These are phyloP conservation scores for Torymus texanus DNA, from an alignment of 2,888 invertebrate genomes.

Conservation along the genomic window DNA sequence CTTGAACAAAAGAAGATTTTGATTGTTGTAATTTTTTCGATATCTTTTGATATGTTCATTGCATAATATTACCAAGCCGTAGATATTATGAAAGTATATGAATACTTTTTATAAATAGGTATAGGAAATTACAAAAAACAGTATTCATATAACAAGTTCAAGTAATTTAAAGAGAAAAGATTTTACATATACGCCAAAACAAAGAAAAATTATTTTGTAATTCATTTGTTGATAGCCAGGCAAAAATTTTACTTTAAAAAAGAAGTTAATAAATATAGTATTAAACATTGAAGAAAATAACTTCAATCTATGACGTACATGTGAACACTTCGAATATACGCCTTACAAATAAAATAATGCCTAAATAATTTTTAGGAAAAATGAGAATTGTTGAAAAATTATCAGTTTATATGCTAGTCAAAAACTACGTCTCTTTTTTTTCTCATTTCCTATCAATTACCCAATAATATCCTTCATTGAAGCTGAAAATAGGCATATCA, in stretches of 20 bases:
- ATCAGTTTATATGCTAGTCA: too few species aligned
- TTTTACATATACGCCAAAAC: not conserved
- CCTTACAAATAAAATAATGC: too few species aligned
- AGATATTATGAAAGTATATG: too few species aligned
- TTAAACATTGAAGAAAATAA: conserved; percentile 3
- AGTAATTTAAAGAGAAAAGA: conserved; percentile 23
- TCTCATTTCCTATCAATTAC: too few species aligned
- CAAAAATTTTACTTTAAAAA: too few species aligned
- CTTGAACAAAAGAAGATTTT: not conserved
- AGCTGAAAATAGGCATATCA: not conserved
- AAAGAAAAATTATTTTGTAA: not conserved
- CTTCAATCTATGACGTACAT: not conserved
- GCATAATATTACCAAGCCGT: too few species aligned
- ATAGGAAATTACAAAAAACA: conserved; percentile 15
- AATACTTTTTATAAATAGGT: too few species aligned
- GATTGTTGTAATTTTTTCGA: not conserved
- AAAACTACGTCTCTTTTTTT: too few species aligned
- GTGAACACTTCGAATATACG: too few species aligned
- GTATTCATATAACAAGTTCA: conserved; percentile 10
- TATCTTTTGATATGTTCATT: not conserved
- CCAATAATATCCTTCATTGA: not conserved
- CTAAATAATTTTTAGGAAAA: too few species aligned
- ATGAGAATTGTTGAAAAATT: too few species aligned
- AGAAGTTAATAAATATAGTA: too few species aligned
- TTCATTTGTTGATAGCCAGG: not conserved